Base-by-base conservation (phyloP, 2,888 invertebrate genomes). In the Scaptomyza flava region DNA sequence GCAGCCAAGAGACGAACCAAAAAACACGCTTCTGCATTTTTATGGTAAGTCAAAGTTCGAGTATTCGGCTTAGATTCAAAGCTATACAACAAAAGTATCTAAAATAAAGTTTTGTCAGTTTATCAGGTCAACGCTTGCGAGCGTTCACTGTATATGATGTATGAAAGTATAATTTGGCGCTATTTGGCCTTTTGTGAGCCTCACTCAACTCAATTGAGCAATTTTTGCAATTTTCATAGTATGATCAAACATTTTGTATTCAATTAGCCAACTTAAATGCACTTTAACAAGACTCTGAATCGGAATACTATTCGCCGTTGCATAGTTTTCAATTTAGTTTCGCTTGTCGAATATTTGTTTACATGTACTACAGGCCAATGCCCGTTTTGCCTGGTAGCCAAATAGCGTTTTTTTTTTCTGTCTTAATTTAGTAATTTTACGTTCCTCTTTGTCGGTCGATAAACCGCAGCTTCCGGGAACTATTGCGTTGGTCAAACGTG, bases 11-110 rank as follows among this genome's bases (percentile, higher is more conserved):
- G 7, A 14, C 14, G 14, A 38, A 38, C 3, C 3, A 8, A 38
- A 38, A 14, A 14, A 3, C n/a, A 59, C 65, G 54, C 63, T 59
- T 62, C 56, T 70, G 68, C 82, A 77, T 65, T 81, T 81, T 85
- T 68, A 68, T 82, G 82, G 81, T 81, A 78, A 85, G 81, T 85
- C 71, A 66, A 66, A 73, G 65, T 65, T 64, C 60, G 58, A 66
- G 57, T 62, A 57, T 36, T 41, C 9, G 62, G n/a, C n/a, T n/a
- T n/a, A n/a, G n/a, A n/a, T n/a, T n/a, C n/a, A n/a, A n/a, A n/a
- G n/a, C n/a, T n/a, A n/a, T n/a, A n/a, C n/a, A n/a, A n/a, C n/a
- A n/a, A n/a, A n/a, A n/a, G n/a, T 17, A 17, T 17, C 17, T 1
- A 17, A 17, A 17, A 17, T 17, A 17, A 17, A 17, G 17, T 17